phyloP scores from a whole-genome alignment of 2,888 invertebrate species.

The Parelbella ahira region DNA sequence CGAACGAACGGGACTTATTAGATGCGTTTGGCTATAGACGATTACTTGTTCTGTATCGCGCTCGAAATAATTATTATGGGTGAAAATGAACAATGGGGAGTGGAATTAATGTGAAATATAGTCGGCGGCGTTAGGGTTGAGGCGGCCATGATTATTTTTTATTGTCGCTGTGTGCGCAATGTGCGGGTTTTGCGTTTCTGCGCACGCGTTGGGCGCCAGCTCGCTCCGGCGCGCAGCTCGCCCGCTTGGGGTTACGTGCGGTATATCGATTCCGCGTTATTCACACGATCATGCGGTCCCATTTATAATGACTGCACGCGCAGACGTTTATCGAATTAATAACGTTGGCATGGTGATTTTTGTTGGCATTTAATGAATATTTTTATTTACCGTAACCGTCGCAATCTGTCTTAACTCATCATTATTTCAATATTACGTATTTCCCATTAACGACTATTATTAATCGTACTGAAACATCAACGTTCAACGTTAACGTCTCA shows the following conservation, averaged over 20 bases:
- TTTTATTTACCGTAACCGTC: too few relatives aligned
- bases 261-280: slow-evolving; percentile 39
- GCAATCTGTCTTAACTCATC: too few relatives aligned
- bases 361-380: neutral
- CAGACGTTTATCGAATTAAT: slow-evolving; percentile 15
- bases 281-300: slow-evolving; percentile 10
- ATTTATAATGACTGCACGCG: slow-evolving; percentile 14
- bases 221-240: slow-evolving; percentile 41
- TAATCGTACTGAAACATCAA: too few relatives aligned
- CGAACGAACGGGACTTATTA: slow-evolving; percentile 15
- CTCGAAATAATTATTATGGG: slow-evolving; percentile 46
- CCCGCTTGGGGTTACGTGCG: slow-evolving; percentile 34
- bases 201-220: slow-evolving; percentile 51
- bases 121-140: slow-evolving; percentile 38
- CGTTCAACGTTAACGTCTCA: too few relatives aligned
- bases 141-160: slow-evolving; percentile 23
- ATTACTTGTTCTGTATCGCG: slow-evolving; percentile 39
- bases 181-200: slow-evolving; percentile 40
- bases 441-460: too few relatives aligned
- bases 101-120: slow-evolving; percentile 52
- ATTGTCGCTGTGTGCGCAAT: slow-evolving; percentile 45
- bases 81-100: slow-evolving; percentile 56
- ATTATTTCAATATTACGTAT: too few relatives aligned
- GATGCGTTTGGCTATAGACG: slow-evolving; percentile 26
- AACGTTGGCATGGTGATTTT: slow-evolving; percentile 1